Percentiles rank a stretch among this genome's conserved stretches.
Evolutionary conservation across 1,140 invertebrate genomes (phyloP).

Genomic region (Centruroides vittatus): DNA sequence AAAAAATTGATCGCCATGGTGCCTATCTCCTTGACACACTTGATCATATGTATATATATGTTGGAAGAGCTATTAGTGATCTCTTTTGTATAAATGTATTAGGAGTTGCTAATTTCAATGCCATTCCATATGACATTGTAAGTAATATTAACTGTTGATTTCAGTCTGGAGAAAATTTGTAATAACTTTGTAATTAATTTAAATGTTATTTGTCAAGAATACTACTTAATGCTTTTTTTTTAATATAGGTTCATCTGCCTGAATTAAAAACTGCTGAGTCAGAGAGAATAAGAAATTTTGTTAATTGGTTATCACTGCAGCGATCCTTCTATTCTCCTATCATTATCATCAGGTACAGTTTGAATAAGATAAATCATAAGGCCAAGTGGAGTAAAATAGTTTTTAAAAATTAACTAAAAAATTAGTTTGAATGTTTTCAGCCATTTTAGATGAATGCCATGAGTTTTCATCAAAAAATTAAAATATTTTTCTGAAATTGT

Average conservation of each 20-base stretch:
- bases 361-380: too few relatives aligned
- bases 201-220: background rate
- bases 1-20: slow-evolving; percentile 66
- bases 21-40: slow-evolving; percentile 84
- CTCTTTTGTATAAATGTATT: slow-evolving; percentile 59
- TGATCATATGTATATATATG: slow-evolving; percentile 66
- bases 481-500: too few relatives aligned
- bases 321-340: slow-evolving; percentile 62
- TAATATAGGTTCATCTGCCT: slow-evolving; percentile 54
- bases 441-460: too few relatives aligned
- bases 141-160: slow-evolving; percentile 19
- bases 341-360: slow-evolving; percentile 60
- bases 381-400: too few relatives aligned
- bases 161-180: too few relatives aligned
- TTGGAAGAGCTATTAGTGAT: slow-evolving; percentile 63
- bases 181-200: too few relatives aligned
- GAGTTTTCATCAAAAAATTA: too few relatives aligned
- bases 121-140: slow-evolving; percentile 50
- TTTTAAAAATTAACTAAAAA: too few relatives aligned
- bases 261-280: slow-evolving; percentile 59
- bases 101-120: slow-evolving; percentile 42
- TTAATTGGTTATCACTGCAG: slow-evolving; percentile 68
- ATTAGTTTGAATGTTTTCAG: too few relatives aligned
- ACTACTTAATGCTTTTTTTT: slow-evolving; percentile 13
- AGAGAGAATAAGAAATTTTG: slow-evolving; percentile 59